Base-by-base conservation (phyloP, 2,888 invertebrate genomes). In the Horisme vitalbata region DNA sequence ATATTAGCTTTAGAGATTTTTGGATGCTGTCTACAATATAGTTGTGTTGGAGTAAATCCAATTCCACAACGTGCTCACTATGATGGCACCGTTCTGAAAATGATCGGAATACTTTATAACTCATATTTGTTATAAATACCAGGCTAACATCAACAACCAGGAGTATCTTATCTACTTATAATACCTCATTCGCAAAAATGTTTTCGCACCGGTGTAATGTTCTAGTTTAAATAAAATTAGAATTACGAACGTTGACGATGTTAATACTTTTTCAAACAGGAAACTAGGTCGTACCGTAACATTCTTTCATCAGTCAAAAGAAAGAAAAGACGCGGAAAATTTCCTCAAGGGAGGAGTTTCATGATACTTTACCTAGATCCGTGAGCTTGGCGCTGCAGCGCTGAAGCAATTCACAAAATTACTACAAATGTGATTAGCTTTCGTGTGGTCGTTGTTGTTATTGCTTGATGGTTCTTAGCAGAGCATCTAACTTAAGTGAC, bases 11-110 rank as follows among this genome's bases (percentile, higher is more conserved):
- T 45, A 38, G 39, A 28, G 45, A 48, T 37, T 63, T 57, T 62
- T 57, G 55, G 55, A 55, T 55, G 31, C 51, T 31, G 46, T 45
- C 43, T 45, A 44, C 52, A 53, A 60, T 59, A 45, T 44, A 57
- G 46, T 52, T 47, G 41, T 44, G 35, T 61, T 63, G 63, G 63
- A 58, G 30, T 30, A 30, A 33, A 35, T 57, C 62, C 65, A 63
- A 61, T n/a, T 56, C 48, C 47, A 41, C 41, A 38, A 47, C 37
- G 39, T 41, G 36, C 47, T 39, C 41, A 37, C 27, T 32, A 45
- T 41, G 8, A 43, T 23, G 18, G 23, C 23, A 31, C 10, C 34
- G 15, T 13, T 32, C 9, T 30, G 18, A 14, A 26, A 15, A 26
- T 11, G 14, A n/a, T 2, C n/a, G 4, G 18, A 18, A 18, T 18